phyloP scores from a whole-genome alignment of 2,888 invertebrate genomes.

The Autographa pulchrina region DNA sequence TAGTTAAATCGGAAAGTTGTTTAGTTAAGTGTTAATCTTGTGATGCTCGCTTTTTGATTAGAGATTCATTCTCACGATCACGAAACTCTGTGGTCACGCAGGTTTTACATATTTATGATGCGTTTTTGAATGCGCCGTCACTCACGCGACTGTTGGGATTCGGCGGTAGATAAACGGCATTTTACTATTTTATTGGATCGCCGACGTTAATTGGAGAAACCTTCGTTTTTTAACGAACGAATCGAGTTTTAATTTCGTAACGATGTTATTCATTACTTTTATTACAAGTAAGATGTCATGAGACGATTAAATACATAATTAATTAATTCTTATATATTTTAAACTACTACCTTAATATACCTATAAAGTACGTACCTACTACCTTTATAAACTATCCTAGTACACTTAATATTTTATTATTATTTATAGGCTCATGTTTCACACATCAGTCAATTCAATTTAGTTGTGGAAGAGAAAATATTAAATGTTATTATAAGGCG shows the following conservation, averaged over 20 bases:
- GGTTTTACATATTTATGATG: conserved; percentile 47
- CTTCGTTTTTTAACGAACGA: conserved; percentile 4
- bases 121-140: conserved; percentile 39
- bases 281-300: neutral
- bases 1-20: conserved; percentile 54
- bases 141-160: conserved; percentile 42
- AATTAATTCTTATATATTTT: neutral
- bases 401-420: too few species aligned
- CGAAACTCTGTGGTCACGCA: conserved; percentile 44
- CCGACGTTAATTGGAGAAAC: conserved; percentile 16
- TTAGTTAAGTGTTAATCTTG: conserved; percentile 49
- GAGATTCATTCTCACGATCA: conserved; percentile 51
- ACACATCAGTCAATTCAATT: conserved; percentile 4
- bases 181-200: conserved; percentile 16
- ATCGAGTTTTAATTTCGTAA: conserved; percentile 1
- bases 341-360: too few species aligned
- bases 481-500: conserved; percentile 20
- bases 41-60: conserved; percentile 50
- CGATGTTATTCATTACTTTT: neutral
- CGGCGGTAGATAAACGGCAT: conserved; percentile 2
- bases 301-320: neutral
- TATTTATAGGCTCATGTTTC: neutral
- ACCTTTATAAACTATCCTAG: too few species aligned
- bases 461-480: conserved; percentile 24
- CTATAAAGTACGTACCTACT: too few species aligned